Base-by-base conservation (phyloP, 2,113 vertebrate species). In the Oreocharis arfaki region DNA sequence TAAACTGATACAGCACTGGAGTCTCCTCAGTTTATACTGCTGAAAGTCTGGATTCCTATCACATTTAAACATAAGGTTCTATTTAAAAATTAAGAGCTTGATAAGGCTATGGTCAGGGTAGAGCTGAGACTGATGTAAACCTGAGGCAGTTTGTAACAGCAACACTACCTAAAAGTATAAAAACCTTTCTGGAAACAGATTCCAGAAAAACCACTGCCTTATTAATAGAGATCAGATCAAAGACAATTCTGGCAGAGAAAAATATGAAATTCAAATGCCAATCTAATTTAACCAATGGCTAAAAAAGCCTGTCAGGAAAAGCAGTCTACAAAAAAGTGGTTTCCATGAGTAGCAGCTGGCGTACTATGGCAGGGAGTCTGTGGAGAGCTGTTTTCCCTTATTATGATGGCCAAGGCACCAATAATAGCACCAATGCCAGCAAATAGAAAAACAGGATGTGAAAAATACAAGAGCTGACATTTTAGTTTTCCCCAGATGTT, bases 361-460 rank as follows among this genome's bases (percentile, higher is more conserved):
- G 0, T 60, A 63, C 27, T 17, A 33, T 71, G 56, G 83, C 89
- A 96, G 69, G 59, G 81, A 63, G 16, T 37, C 61, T 74, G 74
- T 52, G 68, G n/a, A 59, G 55, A 82, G 39, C 35, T 89, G n/a
- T 32, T 63, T 89, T 90, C 76, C 75, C 33, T 10, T 1, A 68
- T 83, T 92, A 81, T 56, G 35, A 89, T 86, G 67, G 78, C 87
- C 49, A 95, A 63, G 96, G 89, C 75, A 67, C 71, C 87, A 95
- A 84, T 57, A 94, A 70, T 82, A 95, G 80, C 79, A 95, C 28
- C 41, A 8, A 96, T 63, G 46, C 67, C 52, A 80, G 47, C 57
- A 87, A 87, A 87, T 33, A 17, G 32, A 89, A 94, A 93, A 91
- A 67, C 46, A 96, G 71, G 77, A 91, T 94, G 55, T 97, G 80